Evolutionary conservation across 2,113 vertebrate genomes (phyloP).

Genomic region (Eonycteris spelaea): DNA sequence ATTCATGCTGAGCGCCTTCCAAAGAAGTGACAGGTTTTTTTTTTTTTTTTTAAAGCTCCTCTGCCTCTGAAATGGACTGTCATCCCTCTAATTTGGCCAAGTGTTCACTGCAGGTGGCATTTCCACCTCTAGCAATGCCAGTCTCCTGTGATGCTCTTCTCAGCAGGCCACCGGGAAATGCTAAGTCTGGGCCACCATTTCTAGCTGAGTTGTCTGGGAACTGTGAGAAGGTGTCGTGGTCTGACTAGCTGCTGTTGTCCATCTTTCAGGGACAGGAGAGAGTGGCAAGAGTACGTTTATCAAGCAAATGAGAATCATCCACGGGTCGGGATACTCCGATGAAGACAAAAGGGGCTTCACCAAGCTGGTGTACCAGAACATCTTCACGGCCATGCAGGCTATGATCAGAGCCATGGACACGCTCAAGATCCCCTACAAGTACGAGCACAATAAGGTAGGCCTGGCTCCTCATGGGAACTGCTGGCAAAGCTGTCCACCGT

Average conservation of each 20-base stretch:
- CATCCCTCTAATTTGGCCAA: neutral
- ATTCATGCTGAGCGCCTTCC: neutral
- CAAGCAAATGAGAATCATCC: conserved; percentile 98
- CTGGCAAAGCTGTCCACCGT: neutral
- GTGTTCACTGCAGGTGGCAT: neutral
- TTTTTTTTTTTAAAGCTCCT: neutral
- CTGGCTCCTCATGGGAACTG: neutral
- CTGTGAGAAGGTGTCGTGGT: neutral
- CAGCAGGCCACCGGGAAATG: neutral
- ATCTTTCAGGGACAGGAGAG: conserved; percentile 88
- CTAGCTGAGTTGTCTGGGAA: neutral
- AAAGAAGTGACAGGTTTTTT: neutral
- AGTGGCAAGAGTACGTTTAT: conserved; percentile 91
- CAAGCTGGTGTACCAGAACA: conserved; percentile 96
- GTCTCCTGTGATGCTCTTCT: neutral
- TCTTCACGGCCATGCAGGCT: conserved; percentile 96
- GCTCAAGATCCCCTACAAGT: conserved; percentile 94
- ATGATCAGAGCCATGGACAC: conserved; percentile 96
- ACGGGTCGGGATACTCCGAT: conserved; percentile 96
- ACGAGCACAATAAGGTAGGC: conserved; percentile 92
- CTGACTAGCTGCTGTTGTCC: conserved; percentile 65
- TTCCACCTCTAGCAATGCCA: neutral
- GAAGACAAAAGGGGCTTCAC: conserved; percentile 96
- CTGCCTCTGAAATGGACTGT: neutral
- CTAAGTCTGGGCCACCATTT: neutral